phyloP scores from a whole-genome alignment of 2,113 vertebrate species.

The Petrocephalus microphthalmus region DNA sequence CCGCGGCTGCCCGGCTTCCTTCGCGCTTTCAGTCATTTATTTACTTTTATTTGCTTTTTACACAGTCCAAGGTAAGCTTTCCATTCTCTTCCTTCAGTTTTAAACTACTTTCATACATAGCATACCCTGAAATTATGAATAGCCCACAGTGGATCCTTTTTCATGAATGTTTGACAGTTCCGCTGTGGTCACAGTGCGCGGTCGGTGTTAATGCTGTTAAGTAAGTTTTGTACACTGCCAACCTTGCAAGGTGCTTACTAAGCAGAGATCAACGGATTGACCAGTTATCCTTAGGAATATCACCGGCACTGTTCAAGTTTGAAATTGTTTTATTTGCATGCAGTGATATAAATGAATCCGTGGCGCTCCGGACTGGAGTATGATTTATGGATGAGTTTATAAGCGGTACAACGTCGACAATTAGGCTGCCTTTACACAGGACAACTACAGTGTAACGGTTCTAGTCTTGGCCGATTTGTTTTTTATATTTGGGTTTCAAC shows the following conservation, averaged over 20 bases:
- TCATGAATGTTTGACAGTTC: background rate
- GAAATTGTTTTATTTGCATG: background rate
- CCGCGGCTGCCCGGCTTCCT: slow-evolving; percentile 8
- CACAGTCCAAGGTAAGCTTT: slow-evolving; percentile 51
- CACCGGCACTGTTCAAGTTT: background rate
- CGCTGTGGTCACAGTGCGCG: background rate
- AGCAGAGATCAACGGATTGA: background rate
- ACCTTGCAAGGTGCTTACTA: background rate
- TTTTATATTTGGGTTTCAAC: background rate
- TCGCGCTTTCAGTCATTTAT: slow-evolving; percentile 6
- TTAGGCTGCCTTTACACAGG: background rate
- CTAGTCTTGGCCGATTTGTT: background rate
- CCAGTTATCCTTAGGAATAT: background rate
- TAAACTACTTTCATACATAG: background rate
- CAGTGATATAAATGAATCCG: background rate
- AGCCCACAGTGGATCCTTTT: background rate
- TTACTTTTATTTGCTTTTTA: slow-evolving; percentile 36
- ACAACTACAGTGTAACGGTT: background rate
- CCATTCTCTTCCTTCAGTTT: background rate
- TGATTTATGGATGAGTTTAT: background rate
- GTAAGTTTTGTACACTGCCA: background rate
- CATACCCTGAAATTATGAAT: background rate
- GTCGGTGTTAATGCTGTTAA: background rate
- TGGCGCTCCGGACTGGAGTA: background rate
- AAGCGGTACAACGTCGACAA: background rate